Evolutionary conservation across 1,140 invertebrate species (phyloP).

Genomic region (Pentalonia nigronervosa): DNA sequence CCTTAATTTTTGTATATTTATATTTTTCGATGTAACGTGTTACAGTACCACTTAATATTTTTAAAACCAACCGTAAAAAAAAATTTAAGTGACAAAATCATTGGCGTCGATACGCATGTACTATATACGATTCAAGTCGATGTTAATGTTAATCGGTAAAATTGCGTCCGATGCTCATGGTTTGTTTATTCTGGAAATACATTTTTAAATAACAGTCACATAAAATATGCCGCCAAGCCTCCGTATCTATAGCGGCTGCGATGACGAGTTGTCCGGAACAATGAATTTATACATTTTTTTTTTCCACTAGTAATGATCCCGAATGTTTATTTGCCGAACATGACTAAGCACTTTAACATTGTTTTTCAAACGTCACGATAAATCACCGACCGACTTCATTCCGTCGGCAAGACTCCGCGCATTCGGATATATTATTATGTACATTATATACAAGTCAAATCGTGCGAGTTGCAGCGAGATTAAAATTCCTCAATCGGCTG

Average conservation of each 20-base stretch:
- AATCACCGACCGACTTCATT: slow-evolving; percentile 33
- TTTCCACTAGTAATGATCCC: not conserved
- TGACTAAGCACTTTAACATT: slow-evolving; percentile 46
- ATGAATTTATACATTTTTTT: slow-evolving; percentile 10
- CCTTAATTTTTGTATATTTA: too few species aligned
- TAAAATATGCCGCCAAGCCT: not conserved
- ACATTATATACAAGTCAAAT: not conserved
- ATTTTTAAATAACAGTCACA: not conserved
- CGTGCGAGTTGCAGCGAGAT: not conserved
- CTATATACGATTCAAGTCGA: not conserved
- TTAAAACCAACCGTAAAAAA: not conserved
- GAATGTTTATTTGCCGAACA: slow-evolving; percentile 29
- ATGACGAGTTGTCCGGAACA: not conserved
- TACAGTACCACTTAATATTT: too few species aligned
- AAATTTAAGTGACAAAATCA: not conserved
- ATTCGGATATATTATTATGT: not conserved
- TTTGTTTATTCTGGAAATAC: not conserved
- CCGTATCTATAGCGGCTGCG: not conserved
- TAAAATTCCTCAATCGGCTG: not conserved
- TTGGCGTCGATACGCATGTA: not conserved
- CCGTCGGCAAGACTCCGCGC: not conserved
- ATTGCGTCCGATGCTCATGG: fast-evolving
- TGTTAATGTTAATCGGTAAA: not conserved
- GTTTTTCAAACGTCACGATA: slow-evolving; percentile 51
- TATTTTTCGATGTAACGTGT: too few species aligned